Evolutionary conservation across 2,888 invertebrate genomes (phyloP), one percentile per base, ranked within the genome.

Genomic region (Caenorhabditis uteleia): DNA sequence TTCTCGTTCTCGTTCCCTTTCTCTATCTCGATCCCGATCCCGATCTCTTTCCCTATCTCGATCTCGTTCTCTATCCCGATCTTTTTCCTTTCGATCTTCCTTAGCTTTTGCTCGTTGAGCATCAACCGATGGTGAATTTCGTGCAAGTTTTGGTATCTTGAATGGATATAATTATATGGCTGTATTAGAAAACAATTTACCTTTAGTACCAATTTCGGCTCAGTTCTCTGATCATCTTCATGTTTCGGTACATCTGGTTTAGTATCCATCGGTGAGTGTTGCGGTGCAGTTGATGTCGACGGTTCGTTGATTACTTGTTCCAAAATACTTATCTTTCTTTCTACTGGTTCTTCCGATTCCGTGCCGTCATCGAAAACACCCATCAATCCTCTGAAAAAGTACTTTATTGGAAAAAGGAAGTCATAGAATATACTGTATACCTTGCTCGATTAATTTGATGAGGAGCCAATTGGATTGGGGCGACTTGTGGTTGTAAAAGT

Each of bases 201-300:
- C 38, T 61, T 61, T 3, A 61, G 10, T n/a, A 54, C 45, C 1
- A 61, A n/a, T n/a, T n/a, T n/a, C n/a, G n/a, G n/a, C n/a, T n/a
- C n/a, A n/a, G n/a, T n/a, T n/a, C n/a, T n/a, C n/a, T n/a, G n/a
- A n/a, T n/a, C n/a, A n/a, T n/a, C n/a, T n/a, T n/a, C n/a, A n/a
- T n/a, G n/a, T n/a, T n/a, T n/a, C n/a, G n/a, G n/a, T n/a, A n/a
- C n/a, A n/a, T n/a, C n/a, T n/a, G n/a, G n/a, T n/a, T n/a, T n/a
- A n/a, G n/a, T n/a, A n/a, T n/a, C n/a, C n/a, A n/a, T n/a, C n/a
- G n/a, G n/a, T n/a, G n/a, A n/a, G n/a, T n/a, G n/a, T n/a, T n/a
- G n/a, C n/a, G n/a, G n/a, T n/a, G n/a, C n/a, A n/a, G n/a, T n/a
- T n/a, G n/a, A n/a, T n/a, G n/a, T n/a, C n/a, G n/a, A n/a, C n/a